These are phyloP conservation scores for Pammene aurita DNA, from an alignment of 2,888 invertebrate genomes.

Conservation along the genomic window DNA sequence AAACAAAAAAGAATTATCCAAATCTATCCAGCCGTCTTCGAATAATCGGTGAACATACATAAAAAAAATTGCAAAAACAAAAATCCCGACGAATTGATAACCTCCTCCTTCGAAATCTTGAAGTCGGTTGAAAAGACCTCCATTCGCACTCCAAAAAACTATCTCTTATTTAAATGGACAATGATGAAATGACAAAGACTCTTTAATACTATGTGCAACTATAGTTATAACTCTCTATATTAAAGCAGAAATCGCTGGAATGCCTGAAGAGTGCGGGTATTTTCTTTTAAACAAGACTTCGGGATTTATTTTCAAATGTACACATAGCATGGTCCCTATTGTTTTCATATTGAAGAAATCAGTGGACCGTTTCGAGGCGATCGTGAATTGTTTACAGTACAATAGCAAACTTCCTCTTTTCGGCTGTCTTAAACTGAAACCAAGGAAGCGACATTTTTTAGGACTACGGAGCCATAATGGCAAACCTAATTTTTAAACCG, in stretches of 20 bases:
- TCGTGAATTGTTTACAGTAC: constrained; percentile 51
- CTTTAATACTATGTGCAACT: constrained; percentile 11
- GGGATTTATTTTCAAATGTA: constrained; percentile 36
- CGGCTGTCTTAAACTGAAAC: not conserved
- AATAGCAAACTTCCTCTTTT: constrained; percentile 16
- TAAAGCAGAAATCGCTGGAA: constrained; percentile 50
- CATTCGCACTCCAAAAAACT: not conserved
- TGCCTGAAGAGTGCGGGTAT: constrained; percentile 48
- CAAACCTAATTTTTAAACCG: too few relatives aligned
- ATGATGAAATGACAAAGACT: not conserved
- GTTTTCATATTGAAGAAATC: constrained; percentile 54
- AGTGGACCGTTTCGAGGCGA: constrained; percentile 46
- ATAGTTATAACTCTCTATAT: constrained; percentile 31
- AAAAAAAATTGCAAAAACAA: too few relatives aligned
- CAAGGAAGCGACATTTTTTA: not conserved
- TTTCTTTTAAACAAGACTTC: constrained; percentile 47
- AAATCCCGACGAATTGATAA: too few relatives aligned
- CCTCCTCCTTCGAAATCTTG: too few relatives aligned
- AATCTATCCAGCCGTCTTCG: too few relatives aligned
- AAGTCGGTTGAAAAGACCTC: too few relatives aligned
- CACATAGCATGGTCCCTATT: constrained; percentile 44
- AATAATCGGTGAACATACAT: too few relatives aligned
- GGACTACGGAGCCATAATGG: not conserved
- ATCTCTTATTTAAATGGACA: not conserved
- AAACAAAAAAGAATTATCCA: too few relatives aligned